Base-by-base conservation (phyloP, 2,888 invertebrate genomes). In the Morinoia aosen region DNA sequence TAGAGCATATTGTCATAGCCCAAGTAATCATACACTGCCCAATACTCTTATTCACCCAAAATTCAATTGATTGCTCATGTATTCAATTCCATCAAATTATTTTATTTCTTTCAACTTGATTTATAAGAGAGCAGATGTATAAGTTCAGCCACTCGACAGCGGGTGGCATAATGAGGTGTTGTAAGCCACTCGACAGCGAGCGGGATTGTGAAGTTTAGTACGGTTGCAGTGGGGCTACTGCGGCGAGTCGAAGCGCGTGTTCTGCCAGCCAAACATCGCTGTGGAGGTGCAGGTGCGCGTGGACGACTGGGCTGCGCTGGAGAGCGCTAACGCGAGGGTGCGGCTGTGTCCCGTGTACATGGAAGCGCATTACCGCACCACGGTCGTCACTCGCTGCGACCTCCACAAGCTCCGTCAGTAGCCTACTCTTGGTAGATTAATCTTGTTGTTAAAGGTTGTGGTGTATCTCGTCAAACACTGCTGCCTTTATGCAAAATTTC, bases 181-280 rank as follows among this genome's bases (percentile, higher is more conserved):
- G 48, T 5, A 48, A 48, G 48, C 48, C 48, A 48, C 48, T 5
- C 48, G 48, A 2, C 48, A 48, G 48, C 48, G 48, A 5, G 48
- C 48, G 48, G 48, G 48, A 48, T 25, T 2, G 76, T 76, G 25
- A 61, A 19, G 61, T 19, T 61, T 61, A 19, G 8, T 61, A 61
- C 19, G 1, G 61, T 61, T 33, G 58, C 95, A 96, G 96, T 96
- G 96, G 96, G 95, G 96, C 91, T 96, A 95, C 94, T 95, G 95
- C n/a, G 40, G 94, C 61, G 39, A 40, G 8, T 90, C 48, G 48
- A 39, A 95, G 25, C 96, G 96, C 58, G 91, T 96, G 56, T 96
- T 95, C 94, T 56, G 96, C 16, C 94, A 94, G 48, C 95, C 95
- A 1, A 91, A 95, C 93, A 95, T 96, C 19, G 96, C 96, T 56